These are phyloP conservation scores for Pegoplata infirma DNA, from an alignment of 2,888 invertebrate genomes.

Conservation along the genomic window DNA sequence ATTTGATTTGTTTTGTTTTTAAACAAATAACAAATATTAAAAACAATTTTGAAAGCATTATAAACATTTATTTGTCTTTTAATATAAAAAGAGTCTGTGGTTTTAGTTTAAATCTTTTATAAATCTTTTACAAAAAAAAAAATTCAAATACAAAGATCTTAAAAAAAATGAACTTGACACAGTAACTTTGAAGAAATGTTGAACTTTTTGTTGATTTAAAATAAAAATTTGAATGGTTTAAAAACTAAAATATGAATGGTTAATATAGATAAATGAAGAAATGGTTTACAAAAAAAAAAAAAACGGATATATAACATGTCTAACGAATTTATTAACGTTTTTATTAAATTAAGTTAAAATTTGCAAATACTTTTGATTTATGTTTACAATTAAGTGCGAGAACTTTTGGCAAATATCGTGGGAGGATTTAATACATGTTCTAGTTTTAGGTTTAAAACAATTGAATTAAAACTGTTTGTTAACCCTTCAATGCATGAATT, in stretches of 20 bases:
- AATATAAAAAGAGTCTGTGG: not conserved
- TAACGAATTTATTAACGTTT: not conserved
- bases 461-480: too few relatives aligned
- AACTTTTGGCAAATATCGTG: too few relatives aligned
- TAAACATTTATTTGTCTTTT: not conserved
- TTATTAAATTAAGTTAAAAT: not conserved
- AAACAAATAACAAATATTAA: not conserved
- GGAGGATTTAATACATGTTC: too few relatives aligned
- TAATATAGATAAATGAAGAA: not conserved
- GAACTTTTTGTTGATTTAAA: not conserved
- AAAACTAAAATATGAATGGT: not conserved
- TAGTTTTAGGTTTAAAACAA: too few relatives aligned
- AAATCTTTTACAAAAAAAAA: not conserved
- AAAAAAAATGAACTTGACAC: slow-evolving; percentile 16
- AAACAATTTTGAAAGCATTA: not conserved
- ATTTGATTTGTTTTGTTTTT: not conserved
- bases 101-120: not conserved
- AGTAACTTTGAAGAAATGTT: not conserved
- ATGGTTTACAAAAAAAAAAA: not conserved
- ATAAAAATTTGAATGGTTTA: not conserved
- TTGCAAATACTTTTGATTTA: not conserved
- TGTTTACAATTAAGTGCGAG: too few relatives aligned
- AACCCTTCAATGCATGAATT: too few relatives aligned
- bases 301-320: slow-evolving; percentile 12
- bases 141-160: not conserved